phyloP scores from a whole-genome alignment of 2,113 vertebrate genomes.

The Morone saxatilis region DNA sequence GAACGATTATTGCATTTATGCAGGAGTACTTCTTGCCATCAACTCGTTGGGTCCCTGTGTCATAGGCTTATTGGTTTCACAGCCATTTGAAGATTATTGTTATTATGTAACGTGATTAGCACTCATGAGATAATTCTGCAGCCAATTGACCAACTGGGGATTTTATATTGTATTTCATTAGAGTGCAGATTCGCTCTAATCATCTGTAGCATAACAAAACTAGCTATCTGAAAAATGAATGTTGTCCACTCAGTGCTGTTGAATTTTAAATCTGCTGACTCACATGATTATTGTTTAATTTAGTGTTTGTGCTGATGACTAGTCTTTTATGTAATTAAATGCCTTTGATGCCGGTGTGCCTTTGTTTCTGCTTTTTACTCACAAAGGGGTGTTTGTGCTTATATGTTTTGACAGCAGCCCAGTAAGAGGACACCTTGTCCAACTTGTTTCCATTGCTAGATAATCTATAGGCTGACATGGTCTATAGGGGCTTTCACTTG shows the following conservation, averaged over 20 bases:
- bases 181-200: conserved; percentile 6
- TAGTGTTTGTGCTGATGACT: background rate
- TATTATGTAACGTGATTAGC: conserved; percentile 56
- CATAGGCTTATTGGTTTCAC: conserved; percentile 28
- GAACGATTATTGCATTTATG: background rate
- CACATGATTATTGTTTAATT: background rate
- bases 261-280: background rate
- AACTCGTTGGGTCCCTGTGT: conserved; percentile 24
- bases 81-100: conserved; percentile 49
- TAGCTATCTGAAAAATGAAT: background rate
- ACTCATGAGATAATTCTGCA: conserved; percentile 32
- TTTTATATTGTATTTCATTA: background rate
- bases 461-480: conserved; percentile 9
- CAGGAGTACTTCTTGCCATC: background rate
- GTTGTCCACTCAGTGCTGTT: background rate
- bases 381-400: background rate
- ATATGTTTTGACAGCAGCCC: background rate
- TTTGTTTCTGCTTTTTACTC: background rate
- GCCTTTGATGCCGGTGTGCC: background rate
- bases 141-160: conserved; percentile 9
- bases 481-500: background rate
- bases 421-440: conserved; percentile 7
- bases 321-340: background rate
- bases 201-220: background rate
- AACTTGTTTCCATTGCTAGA: conserved; percentile 24